These are phyloP conservation scores for Drosophila barbarae DNA, from an alignment of 2,888 invertebrate species.

Conservation along the genomic window DNA sequence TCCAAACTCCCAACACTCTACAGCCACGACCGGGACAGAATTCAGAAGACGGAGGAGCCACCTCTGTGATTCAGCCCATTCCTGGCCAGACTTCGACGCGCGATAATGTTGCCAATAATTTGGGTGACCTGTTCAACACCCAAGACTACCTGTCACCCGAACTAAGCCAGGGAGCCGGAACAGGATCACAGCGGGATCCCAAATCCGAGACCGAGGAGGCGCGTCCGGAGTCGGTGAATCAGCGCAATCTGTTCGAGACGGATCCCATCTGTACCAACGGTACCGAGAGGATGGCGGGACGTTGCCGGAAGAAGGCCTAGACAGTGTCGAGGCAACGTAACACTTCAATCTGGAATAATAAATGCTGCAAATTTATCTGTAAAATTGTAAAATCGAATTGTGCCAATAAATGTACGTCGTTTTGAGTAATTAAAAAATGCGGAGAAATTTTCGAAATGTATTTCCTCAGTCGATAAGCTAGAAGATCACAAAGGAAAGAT, in stretches of 20 bases:
- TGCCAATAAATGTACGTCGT: slow-evolving; percentile 11
- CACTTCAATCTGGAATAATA: too few relatives aligned
- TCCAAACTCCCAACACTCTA: slow-evolving; percentile 30
- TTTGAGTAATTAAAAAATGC: slow-evolving; percentile 1
- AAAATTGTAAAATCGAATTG: background rate
- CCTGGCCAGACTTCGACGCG: background rate
- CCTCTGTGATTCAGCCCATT: slow-evolving; percentile 20
- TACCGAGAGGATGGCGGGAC: slow-evolving; percentile 29
- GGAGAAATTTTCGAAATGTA: too few relatives aligned
- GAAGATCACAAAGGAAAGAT: background rate
- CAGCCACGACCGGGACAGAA: slow-evolving; percentile 43
- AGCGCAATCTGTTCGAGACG: slow-evolving; percentile 55
- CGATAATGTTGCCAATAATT: slow-evolving; percentile 19
- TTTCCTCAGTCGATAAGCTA: slow-evolving; percentile 10
- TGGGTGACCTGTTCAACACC: slow-evolving; percentile 47
- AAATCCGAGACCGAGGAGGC: slow-evolving; percentile 19
- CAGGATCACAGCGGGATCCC: slow-evolving; percentile 8
- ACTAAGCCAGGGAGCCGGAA: background rate
- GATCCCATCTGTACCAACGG: slow-evolving; percentile 46
- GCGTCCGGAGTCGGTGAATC: slow-evolving; percentile 11
- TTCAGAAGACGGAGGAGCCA: background rate
- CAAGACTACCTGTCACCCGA: slow-evolving; percentile 24
- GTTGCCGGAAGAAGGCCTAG: slow-evolving; percentile 59
- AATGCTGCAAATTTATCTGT: slow-evolving; percentile 2
- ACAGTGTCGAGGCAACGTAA: background rate